A percentile compares a stretch with the other conserved stretches of the same genome.
phyloP scores from a whole-genome alignment of 2,797 vertebrate species.

The Channallabes apus region DNA sequence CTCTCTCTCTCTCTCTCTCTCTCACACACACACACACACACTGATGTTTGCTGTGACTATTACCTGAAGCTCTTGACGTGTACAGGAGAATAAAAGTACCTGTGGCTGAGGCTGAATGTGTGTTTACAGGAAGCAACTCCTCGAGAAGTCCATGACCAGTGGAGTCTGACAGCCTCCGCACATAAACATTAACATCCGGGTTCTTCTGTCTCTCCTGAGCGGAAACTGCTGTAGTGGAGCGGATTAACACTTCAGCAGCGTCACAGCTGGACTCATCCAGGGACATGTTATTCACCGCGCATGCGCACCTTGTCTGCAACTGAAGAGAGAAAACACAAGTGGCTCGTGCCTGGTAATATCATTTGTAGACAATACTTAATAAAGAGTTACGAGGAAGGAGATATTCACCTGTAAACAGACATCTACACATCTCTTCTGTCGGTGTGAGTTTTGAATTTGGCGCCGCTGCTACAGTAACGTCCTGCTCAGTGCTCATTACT shows the following conservation, averaged over 20 bases:
- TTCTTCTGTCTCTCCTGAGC: slow-evolving; percentile 4
- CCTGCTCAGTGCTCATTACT: background rate
- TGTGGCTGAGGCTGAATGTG: slow-evolving; percentile 15
- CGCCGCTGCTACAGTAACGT: slow-evolving; percentile 52
- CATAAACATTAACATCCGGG: slow-evolving; percentile 53
- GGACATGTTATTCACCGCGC: slow-evolving; percentile 6
- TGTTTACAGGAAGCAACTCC: slow-evolving; percentile 48
- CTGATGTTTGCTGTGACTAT: too few relatives aligned
- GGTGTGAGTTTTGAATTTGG: slow-evolving; percentile 64
- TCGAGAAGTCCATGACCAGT: slow-evolving; percentile 29
- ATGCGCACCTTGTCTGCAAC: background rate
- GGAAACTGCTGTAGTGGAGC: slow-evolving; percentile 58
- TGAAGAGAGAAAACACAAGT: background rate
- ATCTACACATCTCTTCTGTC: background rate
- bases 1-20: too few relatives aligned
- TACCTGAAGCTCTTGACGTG: too few relatives aligned
- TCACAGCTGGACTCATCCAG: slow-evolving; percentile 63
- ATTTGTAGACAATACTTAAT: background rate
- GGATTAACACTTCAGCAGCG: slow-evolving; percentile 69
- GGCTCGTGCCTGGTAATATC: background rate
- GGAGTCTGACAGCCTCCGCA: slow-evolving; percentile 63
- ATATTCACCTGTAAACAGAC: background rate
- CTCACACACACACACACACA: too few relatives aligned
- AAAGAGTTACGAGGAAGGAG: background rate
- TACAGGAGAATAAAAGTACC: background rate